A percentile compares a stretch with the other conserved stretches of the same genome.
Conservation (phyloP, 2,113 vertebrate species). For the Phrynosoma blainvillii region DNA sequence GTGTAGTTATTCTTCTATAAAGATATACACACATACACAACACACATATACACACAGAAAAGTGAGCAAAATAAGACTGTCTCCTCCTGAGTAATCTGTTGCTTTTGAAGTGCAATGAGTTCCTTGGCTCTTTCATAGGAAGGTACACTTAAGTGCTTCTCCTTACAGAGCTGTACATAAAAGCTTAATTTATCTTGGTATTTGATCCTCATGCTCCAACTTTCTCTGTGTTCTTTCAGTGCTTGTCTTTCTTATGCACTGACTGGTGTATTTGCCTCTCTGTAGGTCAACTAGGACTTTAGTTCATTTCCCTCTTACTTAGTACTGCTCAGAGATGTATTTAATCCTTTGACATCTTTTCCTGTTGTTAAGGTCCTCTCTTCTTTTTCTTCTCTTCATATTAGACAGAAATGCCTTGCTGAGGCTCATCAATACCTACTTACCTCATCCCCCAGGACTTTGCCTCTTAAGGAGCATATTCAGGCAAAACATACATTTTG, state of each 20-base stretch:
- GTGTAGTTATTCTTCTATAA: not conserved
- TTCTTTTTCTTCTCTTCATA: constrained; percentile 55
- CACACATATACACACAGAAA: not conserved
- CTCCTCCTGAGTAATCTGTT: not conserved
- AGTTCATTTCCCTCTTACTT: constrained; percentile 42
- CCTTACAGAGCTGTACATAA: not conserved
- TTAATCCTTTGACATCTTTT: constrained; percentile 58
- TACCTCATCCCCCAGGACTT: constrained; percentile 33
- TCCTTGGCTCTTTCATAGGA: not conserved
- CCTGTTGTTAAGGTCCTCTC: constrained; percentile 52
- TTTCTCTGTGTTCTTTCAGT: constrained; percentile 12
- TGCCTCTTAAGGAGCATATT: constrained; percentile 6
- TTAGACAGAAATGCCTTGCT: constrained; percentile 40
- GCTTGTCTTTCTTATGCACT: not conserved
- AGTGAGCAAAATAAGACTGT: not conserved
- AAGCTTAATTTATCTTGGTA: not conserved
- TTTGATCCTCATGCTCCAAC: not conserved
- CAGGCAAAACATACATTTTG: not conserved
- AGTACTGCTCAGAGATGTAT: constrained; percentile 54
- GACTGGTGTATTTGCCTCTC: constrained; percentile 29
- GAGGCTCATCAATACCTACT: constrained; percentile 32
- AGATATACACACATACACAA: not conserved
- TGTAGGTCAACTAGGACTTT: constrained; percentile 47
- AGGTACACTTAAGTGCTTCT: not conserved
- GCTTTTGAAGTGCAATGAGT: not conserved